Evolutionary conservation across 2,113 vertebrate genomes (phyloP), one percentile per base, ranked within the genome.

Genomic region (Serinus canaria): DNA sequence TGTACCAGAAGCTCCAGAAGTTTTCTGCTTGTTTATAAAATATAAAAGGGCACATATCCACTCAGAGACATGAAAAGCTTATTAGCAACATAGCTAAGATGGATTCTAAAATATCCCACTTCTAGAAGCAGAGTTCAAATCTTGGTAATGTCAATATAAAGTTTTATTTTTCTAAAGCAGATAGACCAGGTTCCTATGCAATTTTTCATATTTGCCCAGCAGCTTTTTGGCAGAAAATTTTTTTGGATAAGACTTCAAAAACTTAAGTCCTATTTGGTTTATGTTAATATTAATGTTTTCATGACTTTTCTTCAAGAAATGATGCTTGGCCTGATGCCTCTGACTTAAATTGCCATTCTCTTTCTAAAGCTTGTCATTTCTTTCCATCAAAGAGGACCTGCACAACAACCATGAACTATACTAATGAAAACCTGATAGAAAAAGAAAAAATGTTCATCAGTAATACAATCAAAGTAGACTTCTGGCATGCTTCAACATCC

Each of bases 171-270:
- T 88, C 76, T n/a, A 88, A 88, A 92, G 59, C 43, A 90, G 92
- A 88, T 24, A 93, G 35, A 68, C 15, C 31, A 62, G 28, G 18
- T 24, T 86, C 59, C 72, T 90, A 77, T 67, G 59, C 59, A 24
- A 83, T 93, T 92, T 90, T 62, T 70, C 46, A 27, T 83, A 92
- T 73, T 92, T 93, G 72, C 72, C 72, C 59, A 77, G n/a, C 46
- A 86, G 90, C 72, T 77, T 94, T 94, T 83, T 95, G 95, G 92
- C 83, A 93, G 59, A 19, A 86, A 50, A 5, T 1, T 1, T 9
- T 85, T 89, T 87, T 92, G 64, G 80, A 87, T 75, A 83, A 60
- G 86, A 89, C 73, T 90, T 91, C 69, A 97, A 83, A 93, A 93
- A 86, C 27, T 33, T 43, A 1, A 87, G 73, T 30, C 52, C 47